Evolutionary conservation across 2,113 vertebrate genomes (phyloP).

Genomic region (Eclectus roratus): DNA sequence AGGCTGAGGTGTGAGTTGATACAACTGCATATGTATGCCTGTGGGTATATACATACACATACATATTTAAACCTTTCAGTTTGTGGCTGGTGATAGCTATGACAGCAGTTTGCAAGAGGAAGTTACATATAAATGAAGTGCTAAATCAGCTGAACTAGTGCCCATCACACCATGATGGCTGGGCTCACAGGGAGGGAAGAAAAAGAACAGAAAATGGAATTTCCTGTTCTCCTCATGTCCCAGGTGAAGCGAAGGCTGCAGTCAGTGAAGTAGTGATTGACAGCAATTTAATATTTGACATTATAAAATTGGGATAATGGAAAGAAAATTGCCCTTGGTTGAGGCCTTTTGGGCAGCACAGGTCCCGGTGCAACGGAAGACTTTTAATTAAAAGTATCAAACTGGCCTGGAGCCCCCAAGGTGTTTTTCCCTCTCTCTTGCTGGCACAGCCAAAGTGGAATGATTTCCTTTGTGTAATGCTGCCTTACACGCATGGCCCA

Average conservation of each 20-base stretch:
- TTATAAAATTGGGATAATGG: neutral
- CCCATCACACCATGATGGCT: neutral
- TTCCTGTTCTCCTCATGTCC: neutral
- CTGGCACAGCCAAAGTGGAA: neutral
- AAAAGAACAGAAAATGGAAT: neutral
- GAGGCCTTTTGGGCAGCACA: neutral
- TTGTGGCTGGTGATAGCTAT: neutral
- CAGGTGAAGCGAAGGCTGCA: neutral
- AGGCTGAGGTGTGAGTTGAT: neutral
- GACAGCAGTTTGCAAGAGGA: neutral
- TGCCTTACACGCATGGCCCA: neutral
- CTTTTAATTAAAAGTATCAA: constrained; percentile 12
- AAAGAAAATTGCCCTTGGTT: neutral
- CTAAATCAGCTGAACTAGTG: neutral
- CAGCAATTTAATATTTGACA: neutral
- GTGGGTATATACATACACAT: neutral
- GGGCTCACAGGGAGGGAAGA: neutral
- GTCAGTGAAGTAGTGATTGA: neutral
- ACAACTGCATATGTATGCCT: neutral
- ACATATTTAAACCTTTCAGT: neutral
- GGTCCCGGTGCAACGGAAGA: neutral
- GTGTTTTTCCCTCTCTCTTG: neutral
- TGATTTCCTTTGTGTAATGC: neutral
- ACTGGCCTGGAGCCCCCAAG: neutral
- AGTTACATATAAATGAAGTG: neutral